Base-by-base conservation (phyloP, 2,888 invertebrate species). In the Dermolepida albohirtum region DNA sequence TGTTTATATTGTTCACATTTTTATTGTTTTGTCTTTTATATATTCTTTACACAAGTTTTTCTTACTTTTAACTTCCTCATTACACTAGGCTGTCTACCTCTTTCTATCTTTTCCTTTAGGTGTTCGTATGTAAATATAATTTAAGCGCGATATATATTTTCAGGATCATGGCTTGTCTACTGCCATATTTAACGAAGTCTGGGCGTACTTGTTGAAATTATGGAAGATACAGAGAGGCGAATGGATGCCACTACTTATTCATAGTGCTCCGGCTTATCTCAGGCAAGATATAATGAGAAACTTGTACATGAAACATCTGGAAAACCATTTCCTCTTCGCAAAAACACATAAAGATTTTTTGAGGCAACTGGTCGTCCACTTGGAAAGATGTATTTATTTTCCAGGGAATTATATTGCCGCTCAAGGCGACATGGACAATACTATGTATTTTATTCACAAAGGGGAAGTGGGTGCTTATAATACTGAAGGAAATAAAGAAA, bases 351-450 rank as follows among this genome's bases (percentile, higher is more conserved):
- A 82, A 14, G 85, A 86, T 67, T 86, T 86, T 65, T 80, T 82
- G 68, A 75, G 85, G 63, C 86, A 86, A 84, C 71, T 86, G 7
- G 80, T 79, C 0, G 84, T 84, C 81, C 85, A 85, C 83, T 79
- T 86, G 80, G 82, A 82, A 29, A 84, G 86, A 67, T 86, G 85
- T 44, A 85, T 86, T 0, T 86, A 85, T 74, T 86, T 86, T 68
- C 86, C 86, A 1, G 85, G 85, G 5, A 86, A 86, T 76, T 86
- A 85, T 52, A 85, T 86, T 12, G 86, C 85, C 11, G 86, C 86
- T 71, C 81, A 84, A n/a, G 86, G 86, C 0, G 86, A 86, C 71
- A 84, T 86, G 0, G 85, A 86, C 69, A 85, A 85, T 70, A 84
- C 85, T 64, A 85, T 86, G 73, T 86, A 86, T 70, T 86, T 86